Conservation (phyloP, 2,888 invertebrate genomes). For the Punctoribates punctum region DNA sequence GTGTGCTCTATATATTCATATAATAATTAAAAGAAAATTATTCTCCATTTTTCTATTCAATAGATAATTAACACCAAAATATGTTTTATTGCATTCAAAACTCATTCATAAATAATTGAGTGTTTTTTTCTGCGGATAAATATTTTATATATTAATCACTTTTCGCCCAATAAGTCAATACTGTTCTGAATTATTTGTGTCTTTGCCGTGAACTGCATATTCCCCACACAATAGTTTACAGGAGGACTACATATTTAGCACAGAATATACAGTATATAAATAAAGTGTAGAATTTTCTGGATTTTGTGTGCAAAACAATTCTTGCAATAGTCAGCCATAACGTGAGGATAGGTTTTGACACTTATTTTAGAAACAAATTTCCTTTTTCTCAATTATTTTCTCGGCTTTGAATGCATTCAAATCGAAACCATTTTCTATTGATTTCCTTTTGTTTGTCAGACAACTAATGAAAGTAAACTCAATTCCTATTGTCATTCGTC, state of each 20-base stretch:
- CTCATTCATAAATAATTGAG: background rate
- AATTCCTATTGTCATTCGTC: too few relatives aligned
- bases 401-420: too few relatives aligned
- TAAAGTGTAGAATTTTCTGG: too few relatives aligned
- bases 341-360: too few relatives aligned
- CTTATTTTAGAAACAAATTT: too few relatives aligned
- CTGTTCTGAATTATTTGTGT: background rate
- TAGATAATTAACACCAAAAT: background rate
- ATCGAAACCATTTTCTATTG: too few relatives aligned
- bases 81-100: background rate
- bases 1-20: background rate
- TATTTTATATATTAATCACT: slow-evolving; percentile 13
- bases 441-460: too few relatives aligned
- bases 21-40: background rate
- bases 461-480: too few relatives aligned
- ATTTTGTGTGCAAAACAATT: too few relatives aligned
- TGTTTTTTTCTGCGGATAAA: background rate
- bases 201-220: background rate
- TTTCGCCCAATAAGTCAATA: background rate
- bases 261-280: background rate
- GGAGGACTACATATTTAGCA: background rate
- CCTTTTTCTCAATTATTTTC: too few relatives aligned
- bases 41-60: background rate
- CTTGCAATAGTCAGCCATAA: too few relatives aligned
- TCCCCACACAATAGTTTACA: background rate